Conservation (phyloP, 2,797 vertebrate species). For the Siniperca scherzeri region DNA sequence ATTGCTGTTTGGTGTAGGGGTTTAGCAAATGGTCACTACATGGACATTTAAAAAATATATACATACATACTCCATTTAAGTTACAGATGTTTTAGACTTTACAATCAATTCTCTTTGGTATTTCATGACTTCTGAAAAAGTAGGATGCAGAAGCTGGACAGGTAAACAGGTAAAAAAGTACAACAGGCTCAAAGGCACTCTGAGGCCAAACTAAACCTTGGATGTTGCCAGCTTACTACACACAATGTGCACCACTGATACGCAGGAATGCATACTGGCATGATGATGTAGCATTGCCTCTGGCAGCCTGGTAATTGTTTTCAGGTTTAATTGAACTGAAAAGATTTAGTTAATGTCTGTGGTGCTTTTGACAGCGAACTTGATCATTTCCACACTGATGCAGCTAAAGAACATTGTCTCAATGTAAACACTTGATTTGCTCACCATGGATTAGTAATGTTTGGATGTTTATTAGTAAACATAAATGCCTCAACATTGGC, state of each 20-base stretch:
- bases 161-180: not conserved
- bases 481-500: conserved; percentile 15
- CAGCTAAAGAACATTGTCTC: not conserved
- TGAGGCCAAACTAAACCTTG: not conserved
- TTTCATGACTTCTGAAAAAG: not conserved
- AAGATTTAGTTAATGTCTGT: conserved; percentile 3
- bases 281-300: not conserved
- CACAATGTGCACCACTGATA: not conserved
- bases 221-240: not conserved
- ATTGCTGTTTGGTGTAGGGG: too few species aligned
- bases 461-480: not conserved
- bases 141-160: not conserved
- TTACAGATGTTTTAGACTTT: not conserved
- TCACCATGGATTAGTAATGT: not conserved
- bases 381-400: conserved; percentile 19
- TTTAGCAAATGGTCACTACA: too few species aligned
- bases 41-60: too few species aligned
- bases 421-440: conserved; percentile 9
- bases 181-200: not conserved
- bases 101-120: not conserved
- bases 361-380: not conserved
- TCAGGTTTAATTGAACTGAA: conserved; percentile 8
- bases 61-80: not conserved
- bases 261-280: not conserved
- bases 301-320: conserved; percentile 6